Evolutionary conservation across 2,888 invertebrate genomes (phyloP).

Genomic region (Digitonthophagus gazella): DNA sequence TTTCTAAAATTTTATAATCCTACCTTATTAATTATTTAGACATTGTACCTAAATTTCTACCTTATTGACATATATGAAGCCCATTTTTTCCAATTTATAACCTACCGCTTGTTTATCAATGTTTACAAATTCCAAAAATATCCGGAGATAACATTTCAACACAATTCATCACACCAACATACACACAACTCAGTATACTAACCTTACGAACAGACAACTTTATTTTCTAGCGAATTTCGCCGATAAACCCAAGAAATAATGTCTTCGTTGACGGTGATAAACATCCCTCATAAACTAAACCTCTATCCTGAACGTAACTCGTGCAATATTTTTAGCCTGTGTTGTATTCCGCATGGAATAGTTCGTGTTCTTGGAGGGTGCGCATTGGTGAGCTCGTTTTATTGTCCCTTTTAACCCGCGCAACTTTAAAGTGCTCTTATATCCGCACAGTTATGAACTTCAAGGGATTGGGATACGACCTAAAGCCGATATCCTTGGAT

Average conservation of each 20-base stretch:
- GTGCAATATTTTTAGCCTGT: constrained; percentile 7
- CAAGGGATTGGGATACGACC: constrained; percentile 7
- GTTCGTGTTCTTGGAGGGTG: constrained; percentile 10
- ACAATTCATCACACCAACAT: too few species aligned
- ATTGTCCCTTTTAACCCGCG: not conserved
- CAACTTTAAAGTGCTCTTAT: not conserved
- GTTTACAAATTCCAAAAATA: not conserved
- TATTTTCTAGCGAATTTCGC: not conserved
- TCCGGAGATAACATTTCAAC: not conserved
- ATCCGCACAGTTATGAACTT: not conserved
- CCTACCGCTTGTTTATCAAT: too few species aligned
- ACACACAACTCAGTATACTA: not conserved
- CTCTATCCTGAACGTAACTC: not conserved
- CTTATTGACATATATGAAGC: too few species aligned
- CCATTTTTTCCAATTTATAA: too few species aligned
- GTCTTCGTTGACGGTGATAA: not conserved
- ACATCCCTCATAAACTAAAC: not conserved
- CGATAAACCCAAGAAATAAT: not conserved
- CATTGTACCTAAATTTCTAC: too few species aligned
- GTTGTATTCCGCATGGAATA: constrained; percentile 1
- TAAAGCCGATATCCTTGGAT: constrained; percentile 5
- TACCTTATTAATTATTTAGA: not conserved
- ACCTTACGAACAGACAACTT: not conserved
- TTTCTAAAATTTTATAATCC: not conserved
- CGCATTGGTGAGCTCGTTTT: constrained; percentile 3